Base-by-base conservation (phyloP, 2,888 invertebrate species). In the Mythimna vitellina region DNA sequence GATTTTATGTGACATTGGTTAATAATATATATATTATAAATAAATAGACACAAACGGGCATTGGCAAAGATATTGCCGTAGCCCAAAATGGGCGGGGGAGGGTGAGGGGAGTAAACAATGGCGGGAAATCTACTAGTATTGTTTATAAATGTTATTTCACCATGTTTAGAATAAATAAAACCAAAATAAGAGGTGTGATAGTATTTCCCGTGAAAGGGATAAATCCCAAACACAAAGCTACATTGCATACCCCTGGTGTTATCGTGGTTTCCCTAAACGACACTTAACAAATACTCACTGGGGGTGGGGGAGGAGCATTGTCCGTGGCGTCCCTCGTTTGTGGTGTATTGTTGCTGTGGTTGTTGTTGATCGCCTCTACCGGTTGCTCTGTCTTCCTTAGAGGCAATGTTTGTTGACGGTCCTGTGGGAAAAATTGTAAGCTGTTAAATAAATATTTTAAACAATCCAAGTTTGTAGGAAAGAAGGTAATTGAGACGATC, bases 281-380 rank as follows among this genome's bases (percentile, higher is more conserved):
- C 25, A 25, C 54, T 54, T 7, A 17, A 56, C 8, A 29, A 1
- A 7, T 57, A 85, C 96, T 96, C 92, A 97, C 97, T 74, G 97
- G 97, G 67, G 97, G 97, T 58, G 97, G 97, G 32, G 97, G 97
- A 29, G 97, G 97, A 51, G 97, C 96, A 73, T 92, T 92, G 69
- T 94, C 93, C 46, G 90, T 85, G 38, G 88, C 80, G 80, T 91
- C 93, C 73, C 84, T 87, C 70, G 89, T 90, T 29, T 86, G 84
- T 63, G 89, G 86, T 35, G 76, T 70, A 62, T 88, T 87, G 67
- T 89, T 88, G 61, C 84, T 91, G 63, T 88, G 87, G 67, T 89
- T 87, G 62, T 86, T 91, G 71, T 81, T 85, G 56, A 84, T 77
- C 32, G 70, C 77, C 38, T 90, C 91, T 56, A 83, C 65, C 14